Conservation (phyloP, 92 coral and sea anemone genomes). For the Zoanthus gigantus region DNA sequence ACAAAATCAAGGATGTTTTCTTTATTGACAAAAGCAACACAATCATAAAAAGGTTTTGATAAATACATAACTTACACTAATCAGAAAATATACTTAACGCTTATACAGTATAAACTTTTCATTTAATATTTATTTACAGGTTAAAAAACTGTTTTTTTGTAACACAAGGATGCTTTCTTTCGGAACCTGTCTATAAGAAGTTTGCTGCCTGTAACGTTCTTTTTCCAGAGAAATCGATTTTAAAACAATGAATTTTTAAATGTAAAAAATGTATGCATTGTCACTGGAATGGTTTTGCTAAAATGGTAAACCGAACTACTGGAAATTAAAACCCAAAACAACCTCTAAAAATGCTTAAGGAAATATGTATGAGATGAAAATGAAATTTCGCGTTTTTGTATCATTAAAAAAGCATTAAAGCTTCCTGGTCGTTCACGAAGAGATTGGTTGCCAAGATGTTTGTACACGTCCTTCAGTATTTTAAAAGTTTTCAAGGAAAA, state of each 20-base stretch:
- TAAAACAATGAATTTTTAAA: no score
- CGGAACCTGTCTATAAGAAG: neutral
- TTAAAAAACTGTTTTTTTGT: neutral
- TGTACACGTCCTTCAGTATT: neutral
- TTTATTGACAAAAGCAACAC: slow-evolving; percentile 2
- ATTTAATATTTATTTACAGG: neutral
- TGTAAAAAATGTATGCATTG: no score
- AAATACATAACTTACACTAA: slow-evolving; percentile 38
- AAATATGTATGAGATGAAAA: no score
- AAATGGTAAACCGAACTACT: no score
- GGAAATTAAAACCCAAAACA: no score
- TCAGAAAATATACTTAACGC: neutral
- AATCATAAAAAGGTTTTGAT: neutral
- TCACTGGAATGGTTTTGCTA: no score
- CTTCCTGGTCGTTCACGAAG: neutral
- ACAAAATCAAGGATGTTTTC: neutral
- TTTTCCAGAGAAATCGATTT: neutral
- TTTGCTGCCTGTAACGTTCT: neutral
- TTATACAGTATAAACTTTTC: neutral
- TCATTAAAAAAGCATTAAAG: neutral
- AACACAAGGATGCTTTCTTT: neutral
- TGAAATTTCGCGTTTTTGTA: no score
- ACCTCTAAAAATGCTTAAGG: no score
- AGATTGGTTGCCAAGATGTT: neutral
- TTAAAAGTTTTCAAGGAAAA: neutral